Evolutionary conservation across 1,140 invertebrate genomes (phyloP), one percentile per base, ranked within the genome.

Genomic region (Brachionus angularis): DNA sequence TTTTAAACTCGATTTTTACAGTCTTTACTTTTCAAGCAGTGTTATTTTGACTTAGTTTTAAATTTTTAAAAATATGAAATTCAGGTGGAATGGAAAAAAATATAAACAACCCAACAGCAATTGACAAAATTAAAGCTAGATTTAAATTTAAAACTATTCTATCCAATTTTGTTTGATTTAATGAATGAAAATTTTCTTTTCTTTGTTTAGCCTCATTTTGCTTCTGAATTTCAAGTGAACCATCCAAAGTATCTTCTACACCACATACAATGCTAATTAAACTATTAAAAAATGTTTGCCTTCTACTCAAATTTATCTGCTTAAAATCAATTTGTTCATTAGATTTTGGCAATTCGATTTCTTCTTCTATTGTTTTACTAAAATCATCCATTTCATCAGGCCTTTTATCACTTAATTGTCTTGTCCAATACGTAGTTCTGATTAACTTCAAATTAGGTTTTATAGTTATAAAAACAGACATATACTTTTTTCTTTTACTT

Each of bases 351-450:
- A n/a, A n/a, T n/a, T n/a, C n/a, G n/a, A n/a, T n/a, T n/a, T n/a
- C n/a, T n/a, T n/a, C n/a, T n/a, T n/a, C n/a, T n/a, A n/a, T n/a
- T n/a, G n/a, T n/a, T n/a, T n/a, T n/a, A n/a, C n/a, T n/a, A n/a
- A n/a, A n/a, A n/a, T n/a, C n/a, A n/a, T n/a, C n/a, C n/a, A n/a
- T n/a, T n/a, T n/a, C n/a, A n/a, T n/a, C n/a, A n/a, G n/a, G n/a
- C n/a, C n/a, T n/a, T n/a, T n/a, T n/a, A n/a, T n/a, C n/a, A 7
- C 14, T 36, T 67, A 39, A 58, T 27, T 52, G 50, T 10, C 67
- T 12, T 29, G 47, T 70, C 67, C 47, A 70, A 52, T 39, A 70
- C 8, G 67, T 70, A 3, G 67, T 70, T 23, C 67, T 31, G 27
- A 52, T 50, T 4, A 70, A 29, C 44, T 69, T 27, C 10, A n/a